Base-by-base conservation (phyloP, 2,797 vertebrate species). In the Cynodonichthys magdalenae region DNA sequence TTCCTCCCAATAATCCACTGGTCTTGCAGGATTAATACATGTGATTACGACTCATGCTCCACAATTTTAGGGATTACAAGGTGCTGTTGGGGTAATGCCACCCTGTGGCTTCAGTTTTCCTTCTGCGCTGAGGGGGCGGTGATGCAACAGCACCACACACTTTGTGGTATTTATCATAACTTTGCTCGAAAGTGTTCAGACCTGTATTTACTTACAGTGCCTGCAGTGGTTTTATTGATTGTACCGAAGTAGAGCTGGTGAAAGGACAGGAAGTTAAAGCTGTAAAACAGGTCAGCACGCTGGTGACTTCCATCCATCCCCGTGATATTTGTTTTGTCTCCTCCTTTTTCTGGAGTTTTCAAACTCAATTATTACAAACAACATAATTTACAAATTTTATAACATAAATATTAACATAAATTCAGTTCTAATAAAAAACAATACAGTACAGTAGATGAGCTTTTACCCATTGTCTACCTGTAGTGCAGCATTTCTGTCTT, bases 11-110 rank as follows among this genome's bases (percentile, higher is more conserved):
- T 84, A 85, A 87, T 84, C 86, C 78, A 76, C 69, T 11, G 54
- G 65, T 59, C 29, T 64, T 31, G 66, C 59, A n/a, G 83, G 74
- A 87, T 84, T 87, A 87, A 51, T 61, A 69, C 27, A 19, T 63
- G 71, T 69, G 81, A 85, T 86, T 86, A 83, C 29, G 59, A 75
- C 59, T 69, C 49, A 14, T 70, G 70, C 70, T 71, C 39, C 58
- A 50, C 58, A 50, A 80, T 67, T 75, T 79, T 55, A 62, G 66
- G 64, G 80, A 82, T 84, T 85, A 82, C 75, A 53, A 4, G 14
- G 53, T 49, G 58, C 50, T 71, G 63, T 65, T 36, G 15, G 66
- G 64, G 49, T 48, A 24, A 63, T 50, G 69, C 47, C 58, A 39
- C 17, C 48, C n/a, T 48, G 58, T 44, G 28, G 47, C 41, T 49